Evolutionary conservation across 2,888 invertebrate species (phyloP), one percentile per base, ranked within the genome.

Genomic region (Callyntrura guangdongensis): DNA sequence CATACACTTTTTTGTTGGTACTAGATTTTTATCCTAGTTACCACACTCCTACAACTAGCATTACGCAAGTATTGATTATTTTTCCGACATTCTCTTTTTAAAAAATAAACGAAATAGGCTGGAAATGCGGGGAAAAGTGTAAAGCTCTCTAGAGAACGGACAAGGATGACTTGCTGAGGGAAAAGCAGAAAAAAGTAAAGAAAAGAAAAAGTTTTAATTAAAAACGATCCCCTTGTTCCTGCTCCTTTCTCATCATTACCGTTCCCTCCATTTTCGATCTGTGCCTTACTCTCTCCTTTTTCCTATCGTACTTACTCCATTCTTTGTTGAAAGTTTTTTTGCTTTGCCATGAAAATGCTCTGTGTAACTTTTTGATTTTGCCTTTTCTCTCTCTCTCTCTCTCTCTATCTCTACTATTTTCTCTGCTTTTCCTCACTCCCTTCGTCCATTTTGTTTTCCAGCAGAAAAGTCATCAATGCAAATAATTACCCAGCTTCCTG

Each of bases 131-230:
- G n/a, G n/a, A n/a, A 67, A 25, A 67, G 67, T 25, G 67, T 11
- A 67, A 67, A 67, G 67, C 25, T 67, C 67, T 67, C 25, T 67
- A 3, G 25, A 67, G 25, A 67, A 14, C n/a, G n/a, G n/a, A n/a
- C n/a, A n/a, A n/a, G n/a, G n/a, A n/a, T n/a, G n/a, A n/a, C n/a
- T n/a, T n/a, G n/a, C n/a, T n/a, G n/a, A n/a, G 12, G 5, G 20
- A 20, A 17, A 3, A 11, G 22, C 12, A 27, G n/a, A n/a, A 56
- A n/a, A 56, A 56, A 14, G 14, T 22, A 12, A 79, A 53, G 53
- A 49, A 61, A 17, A 17, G 61, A 61, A 82, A 82, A 82, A 61
- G 27, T 82, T 82, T 82, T 82, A 82, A 82, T 82, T 82, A 82
- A 82, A 82, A 82, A 82, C 14, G 56, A 22, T 27, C 53, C n/a